Evolutionary conservation across 2,797 vertebrate genomes (phyloP).

Genomic region (Anableps anableps): DNA sequence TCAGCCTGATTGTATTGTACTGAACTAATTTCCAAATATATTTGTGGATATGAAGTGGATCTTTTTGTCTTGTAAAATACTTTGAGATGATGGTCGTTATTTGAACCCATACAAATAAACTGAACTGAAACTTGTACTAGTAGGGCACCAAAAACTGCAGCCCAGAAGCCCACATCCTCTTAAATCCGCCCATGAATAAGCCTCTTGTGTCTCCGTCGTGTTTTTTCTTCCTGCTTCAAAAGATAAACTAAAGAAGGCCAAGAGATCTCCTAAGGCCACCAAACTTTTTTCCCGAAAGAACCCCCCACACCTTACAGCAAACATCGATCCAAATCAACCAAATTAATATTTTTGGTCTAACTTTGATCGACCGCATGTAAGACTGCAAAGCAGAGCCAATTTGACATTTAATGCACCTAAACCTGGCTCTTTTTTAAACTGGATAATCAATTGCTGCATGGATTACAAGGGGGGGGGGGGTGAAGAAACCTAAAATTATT

Average conservation of each 20-base stretch:
- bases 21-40: neutral
- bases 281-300: conserved; percentile 34
- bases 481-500: neutral
- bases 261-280: conserved; percentile 30
- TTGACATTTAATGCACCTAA: neutral
- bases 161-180: neutral
- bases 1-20: neutral
- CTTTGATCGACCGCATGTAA: neutral
- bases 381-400: neutral
- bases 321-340: neutral
- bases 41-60: neutral
- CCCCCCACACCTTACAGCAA: conserved; percentile 18
- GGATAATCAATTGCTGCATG: neutral
- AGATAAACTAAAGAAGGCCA: conserved; percentile 27
- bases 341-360: neutral
- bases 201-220: neutral
- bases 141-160: neutral
- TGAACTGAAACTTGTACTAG: neutral
- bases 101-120: neutral
- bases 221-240: neutral
- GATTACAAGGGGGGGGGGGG: neutral
- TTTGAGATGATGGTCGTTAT: neutral
- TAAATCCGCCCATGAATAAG: neutral
- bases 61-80: neutral
- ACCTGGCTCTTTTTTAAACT: neutral